phyloP scores from a whole-genome alignment of 2,113 vertebrate genomes.

The Lasiurus cinereus region DNA sequence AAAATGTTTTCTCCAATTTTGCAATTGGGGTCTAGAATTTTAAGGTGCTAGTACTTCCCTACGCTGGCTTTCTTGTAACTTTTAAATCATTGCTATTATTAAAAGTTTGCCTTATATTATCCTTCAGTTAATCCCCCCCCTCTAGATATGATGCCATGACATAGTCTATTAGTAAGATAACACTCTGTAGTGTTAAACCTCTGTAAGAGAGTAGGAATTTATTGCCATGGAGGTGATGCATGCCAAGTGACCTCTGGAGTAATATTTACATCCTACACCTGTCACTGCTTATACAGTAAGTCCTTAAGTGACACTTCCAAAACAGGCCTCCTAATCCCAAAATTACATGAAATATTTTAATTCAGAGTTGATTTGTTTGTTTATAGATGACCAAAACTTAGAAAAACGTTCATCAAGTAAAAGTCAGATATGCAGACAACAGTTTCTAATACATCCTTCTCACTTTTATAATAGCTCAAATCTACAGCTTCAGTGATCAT shows the following conservation, averaged over 20 bases:
- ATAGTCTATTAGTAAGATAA: slow-evolving; percentile 42
- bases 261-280: not conserved
- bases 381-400: not conserved
- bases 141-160: not conserved
- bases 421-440: not conserved
- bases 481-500: not conserved
- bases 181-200: not conserved
- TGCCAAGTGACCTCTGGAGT: not conserved
- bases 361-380: not conserved
- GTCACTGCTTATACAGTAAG: not conserved
- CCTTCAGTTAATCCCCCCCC: not conserved
- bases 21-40: not conserved
- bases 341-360: not conserved
- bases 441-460: not conserved
- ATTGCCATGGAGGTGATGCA: not conserved
- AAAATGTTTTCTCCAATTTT: not conserved
- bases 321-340: not conserved
- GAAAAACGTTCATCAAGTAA: not conserved
- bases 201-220: slow-evolving; percentile 11
- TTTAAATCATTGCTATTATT: not conserved
- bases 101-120: slow-evolving; percentile 13
- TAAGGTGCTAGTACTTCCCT: not conserved
- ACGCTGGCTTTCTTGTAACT: not conserved
- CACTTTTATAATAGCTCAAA: not conserved
- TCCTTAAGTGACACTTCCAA: not conserved